Evolutionary conservation across 2,888 invertebrate species (phyloP), one percentile per base, ranked within the genome.

Genomic region (Calameuta idolon): DNA sequence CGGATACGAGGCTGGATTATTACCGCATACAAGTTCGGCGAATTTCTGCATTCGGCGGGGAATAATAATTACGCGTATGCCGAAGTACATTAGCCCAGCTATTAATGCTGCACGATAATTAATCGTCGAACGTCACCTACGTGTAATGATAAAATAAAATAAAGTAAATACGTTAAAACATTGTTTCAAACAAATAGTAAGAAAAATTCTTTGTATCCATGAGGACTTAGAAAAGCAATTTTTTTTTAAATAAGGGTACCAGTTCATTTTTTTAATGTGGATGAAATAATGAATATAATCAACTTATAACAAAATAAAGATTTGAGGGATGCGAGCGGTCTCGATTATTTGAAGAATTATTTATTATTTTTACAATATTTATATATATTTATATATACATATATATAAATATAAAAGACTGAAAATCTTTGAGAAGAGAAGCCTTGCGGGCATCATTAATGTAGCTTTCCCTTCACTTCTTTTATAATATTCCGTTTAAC

Each of bases 391-490:
- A 11, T 11, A 11, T 9, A 34, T 34, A 1, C 9, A 5, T 9
- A 11, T 34, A 34, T 34, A 11, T 34, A 34, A 34, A 35, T 35
- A 34, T 34, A 69, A 11, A 69, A 31, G 71, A n/a, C 30, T 33
- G 81, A 76, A 79, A 81, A 83, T 75, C 80, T 81, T 82, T 80
- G 76, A 81, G 84, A 80, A 76, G 79, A 81, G 79, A 75, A 75
- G 85, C 90, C 86, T 40, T 79, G 82, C 84, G 86, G 90, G 90
- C 90, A 88, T 90, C 89, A 89, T 90, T 90, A 90, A 89, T 86
- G 85, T 80, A 82, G 80, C 80, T 76, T 81, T 80, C 80, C 81
- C 74, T 81, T 80, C 81, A 77, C 71, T 79, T 82, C 80, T 78
- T 78, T 83, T 82, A 85, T 82, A 83, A 81, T 82, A 82, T 77